phyloP scores from a whole-genome alignment of 2,797 vertebrate species.

The Cossypha niveicapilla region DNA sequence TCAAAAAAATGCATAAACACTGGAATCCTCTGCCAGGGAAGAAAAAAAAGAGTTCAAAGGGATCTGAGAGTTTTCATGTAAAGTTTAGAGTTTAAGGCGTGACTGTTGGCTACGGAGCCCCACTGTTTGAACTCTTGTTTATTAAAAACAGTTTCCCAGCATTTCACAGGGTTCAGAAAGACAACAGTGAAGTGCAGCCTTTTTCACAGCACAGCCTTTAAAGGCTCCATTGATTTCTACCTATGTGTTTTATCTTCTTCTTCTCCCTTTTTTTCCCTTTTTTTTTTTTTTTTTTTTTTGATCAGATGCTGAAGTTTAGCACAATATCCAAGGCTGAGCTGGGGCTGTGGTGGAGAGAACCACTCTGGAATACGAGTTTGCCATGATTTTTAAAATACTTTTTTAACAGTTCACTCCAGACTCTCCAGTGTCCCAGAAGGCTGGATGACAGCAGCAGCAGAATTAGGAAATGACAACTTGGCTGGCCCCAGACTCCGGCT shows the following conservation, averaged over 20 bases:
- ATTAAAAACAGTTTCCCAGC: conserved; percentile 80
- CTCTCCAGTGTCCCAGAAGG: neutral
- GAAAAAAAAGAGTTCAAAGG: conserved; percentile 79
- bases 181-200: conserved; percentile 67
- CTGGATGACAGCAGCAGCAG: conserved; percentile 10
- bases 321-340: conserved; percentile 1
- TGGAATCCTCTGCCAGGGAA: conserved; percentile 80
- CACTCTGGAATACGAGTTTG: neutral
- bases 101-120: conserved; percentile 76
- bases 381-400: neutral
- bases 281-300: neutral
- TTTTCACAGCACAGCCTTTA: conserved; percentile 55
- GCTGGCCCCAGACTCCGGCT: neutral
- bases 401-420: neutral
- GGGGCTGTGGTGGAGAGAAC: neutral
- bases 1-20: conserved; percentile 87
- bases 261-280: neutral
- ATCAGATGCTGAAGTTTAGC: conserved; percentile 60
- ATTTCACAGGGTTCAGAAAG: conserved; percentile 72
- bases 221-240: conserved; percentile 71
- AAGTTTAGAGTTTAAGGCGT: conserved; percentile 83
- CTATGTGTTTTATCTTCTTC: conserved; percentile 35
- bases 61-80: conserved; percentile 80
- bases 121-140: conserved; percentile 81
- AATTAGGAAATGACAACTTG: conserved; percentile 27